Base-by-base conservation (phyloP, 2,113 vertebrate genomes). In the Gallinago media region DNA sequence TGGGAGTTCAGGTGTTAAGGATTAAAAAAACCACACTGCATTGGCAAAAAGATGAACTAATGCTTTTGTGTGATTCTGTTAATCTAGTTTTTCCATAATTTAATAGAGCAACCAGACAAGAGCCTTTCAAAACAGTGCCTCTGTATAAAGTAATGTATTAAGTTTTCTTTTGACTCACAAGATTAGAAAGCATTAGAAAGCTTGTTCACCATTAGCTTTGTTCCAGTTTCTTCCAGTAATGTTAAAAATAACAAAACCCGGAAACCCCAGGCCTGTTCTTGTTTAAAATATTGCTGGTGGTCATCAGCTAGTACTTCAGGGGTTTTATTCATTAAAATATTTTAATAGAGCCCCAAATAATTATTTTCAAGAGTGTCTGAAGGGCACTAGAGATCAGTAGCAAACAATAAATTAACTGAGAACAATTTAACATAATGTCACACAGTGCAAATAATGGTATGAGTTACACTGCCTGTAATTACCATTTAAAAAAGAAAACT, bases 331-430 rank as follows among this genome's bases (percentile, higher is more conserved):
- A 94, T 95, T 91, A 96, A 94, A 97, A 90, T 96, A 91, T 94
- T 97, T 93, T 96, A 97, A 96, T 72, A 86, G n/a, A 58, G 7
- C 23, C 50, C 42, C 63, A 93, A 97, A 94, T 84, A 84, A 96
- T 94, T 58, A 94, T 96, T 97, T 95, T 94, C 61, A 97, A 97
- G 63, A 63, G 44, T 94, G 62, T 95, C 88, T 94, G 91, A 92
- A 94, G 83, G 76, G 85, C 61, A 88, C 89, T 90, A 81, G 80
- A 91, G 85, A 96, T 65, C 58, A 94, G 92, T 63, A 96, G 50
- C 52, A 98, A 97, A 97, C 58, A 96, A 92, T 77, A 96, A 93
- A 96, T 96, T 87, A 95, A 73, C 32, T 82, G 85, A 84, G 85
- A 95, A 66, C 26, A 97, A 91, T 42, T 93, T 91, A 94, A 66